Base-by-base conservation (phyloP, 2,797 vertebrate species). In the Phoebastria nigripes region DNA sequence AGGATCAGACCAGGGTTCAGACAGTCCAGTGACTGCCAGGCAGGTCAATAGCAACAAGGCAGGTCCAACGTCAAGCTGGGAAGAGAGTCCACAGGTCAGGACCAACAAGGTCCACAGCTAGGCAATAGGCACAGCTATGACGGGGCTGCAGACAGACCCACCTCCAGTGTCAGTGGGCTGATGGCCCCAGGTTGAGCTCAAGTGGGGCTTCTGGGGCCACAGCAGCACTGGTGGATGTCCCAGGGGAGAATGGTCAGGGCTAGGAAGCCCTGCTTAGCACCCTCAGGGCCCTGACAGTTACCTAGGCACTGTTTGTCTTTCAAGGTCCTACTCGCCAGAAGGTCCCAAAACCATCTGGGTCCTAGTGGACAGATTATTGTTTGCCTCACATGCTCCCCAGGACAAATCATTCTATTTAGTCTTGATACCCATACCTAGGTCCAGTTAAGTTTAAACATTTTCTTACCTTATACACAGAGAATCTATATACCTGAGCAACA, bases 401-500 rank as follows among this genome's bases (percentile, higher is more conserved):
- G 19, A 87, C 16, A 74, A 84, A 66, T 21, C 0, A 1, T 47
- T 55, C 65, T 70, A 19, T 55, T 77, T 52, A 77, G 12, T 16
- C 49, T 69, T 69, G 33, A 39, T 61, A 74, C 3, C 4, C 11
- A 17, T 42, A 77, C n/a, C 3, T 26, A n/a, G 6, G 12, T 65
- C 28, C 5, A 66, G 25, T 33, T 19, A 70, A 33, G 2, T 55
- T 76, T 54, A 41, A 89, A 63, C 37, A 13, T 51, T 80, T 73
- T 79, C 12, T 78, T 72, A 20, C 14, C 29, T 78, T 58, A 25
- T 29, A 26, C 8, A 74, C 16, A 79, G 19, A 78, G n/a, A 67
- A 49, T 12, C 39, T 70, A 3, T 7, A 31, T 29, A 28, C 3
- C 3, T 9, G 11, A 78, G 8, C 6, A 74, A 37, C 0, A 3